Base-by-base conservation (phyloP, 1,140 invertebrate genomes). In the Micrasema minimum region DNA sequence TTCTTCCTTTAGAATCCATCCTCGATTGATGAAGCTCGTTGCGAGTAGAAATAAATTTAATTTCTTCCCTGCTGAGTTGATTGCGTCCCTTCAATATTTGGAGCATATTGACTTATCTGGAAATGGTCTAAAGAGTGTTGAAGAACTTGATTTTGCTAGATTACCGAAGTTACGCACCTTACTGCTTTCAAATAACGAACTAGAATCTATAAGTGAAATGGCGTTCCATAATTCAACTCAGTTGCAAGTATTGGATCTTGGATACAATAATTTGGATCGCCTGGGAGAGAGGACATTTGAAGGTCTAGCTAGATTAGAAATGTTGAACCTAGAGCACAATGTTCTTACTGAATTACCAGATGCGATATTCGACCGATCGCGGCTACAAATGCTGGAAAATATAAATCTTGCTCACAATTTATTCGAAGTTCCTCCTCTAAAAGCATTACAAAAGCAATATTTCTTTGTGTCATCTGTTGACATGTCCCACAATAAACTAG, bases 141-240 rank as follows among this genome's bases (percentile, higher is more conserved):
- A 92, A 66, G 93, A 95, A 78, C 87, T 93, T 72, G 91, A 94
- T 76, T 96, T 96, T 80, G 90, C 93, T 0, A 88, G 93, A 48
- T 83, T 96, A 23, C 90, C 90, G 2, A 85, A 90, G 61, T 81
- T 96, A 1, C 85, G 90, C 65, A 83, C 84, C 1, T 79, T 97
- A 22, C 82, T 91, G 71, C 79, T 96, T 10, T 87, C 89, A 0
- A 78, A 89, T 66, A 96, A 96, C 78, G 82, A 89, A 72, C 87
- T 97, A 71, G 92, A 93, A 76, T 87, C 88, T 64, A 88, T 97
- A 10, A 91, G 90, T 72, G 93, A 95, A 82, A 90, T 93, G 82
- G 91, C 93, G 0, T 96, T 96, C 79, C 91, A 95, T 75, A 96
- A 96, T 78, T 96, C 94, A 0, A 91, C 93, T 0, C 94, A 95